Conservation (phyloP, 2,113 vertebrate genomes). For the Ariopsis seemanni region DNA sequence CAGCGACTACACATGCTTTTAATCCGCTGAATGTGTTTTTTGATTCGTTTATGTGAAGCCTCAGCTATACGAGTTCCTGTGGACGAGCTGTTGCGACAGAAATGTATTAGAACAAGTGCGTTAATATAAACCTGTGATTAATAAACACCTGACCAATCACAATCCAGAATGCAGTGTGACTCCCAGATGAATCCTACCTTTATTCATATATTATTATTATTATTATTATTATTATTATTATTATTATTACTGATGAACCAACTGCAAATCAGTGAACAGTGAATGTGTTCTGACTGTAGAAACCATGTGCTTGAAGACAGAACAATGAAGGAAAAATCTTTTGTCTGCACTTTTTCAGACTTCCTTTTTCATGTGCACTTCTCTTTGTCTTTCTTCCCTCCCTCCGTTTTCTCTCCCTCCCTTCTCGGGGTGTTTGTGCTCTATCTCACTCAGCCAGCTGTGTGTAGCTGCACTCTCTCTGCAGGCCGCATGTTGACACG, state of each 20-base stretch:
- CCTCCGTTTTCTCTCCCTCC: slow-evolving; percentile 19
- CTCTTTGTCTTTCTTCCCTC: slow-evolving; percentile 36
- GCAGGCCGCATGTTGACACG: slow-evolving; percentile 46
- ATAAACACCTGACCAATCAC: not conserved
- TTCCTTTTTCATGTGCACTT: slow-evolving; percentile 28
- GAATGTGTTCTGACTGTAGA: slow-evolving; percentile 19
- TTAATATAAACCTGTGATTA: not conserved
- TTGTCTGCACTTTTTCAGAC: slow-evolving; percentile 36
- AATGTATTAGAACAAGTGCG: not conserved
- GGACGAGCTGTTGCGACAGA: not conserved
- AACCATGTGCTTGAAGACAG: not conserved
- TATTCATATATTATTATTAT: not conserved
- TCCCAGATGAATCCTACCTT: not conserved
- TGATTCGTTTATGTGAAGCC: not conserved
- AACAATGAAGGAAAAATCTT: slow-evolving; percentile 21
- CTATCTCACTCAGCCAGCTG: slow-evolving; percentile 53
- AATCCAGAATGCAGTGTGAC: not conserved
- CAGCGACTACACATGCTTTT: not conserved
- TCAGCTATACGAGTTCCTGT: no score
- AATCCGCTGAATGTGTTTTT: not conserved
- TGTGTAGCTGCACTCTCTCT: slow-evolving; percentile 33
- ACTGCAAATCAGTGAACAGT: not conserved
- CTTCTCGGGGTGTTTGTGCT: slow-evolving; percentile 24
- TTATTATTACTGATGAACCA: not conserved
- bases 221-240: no score